Percentiles rank a stretch among this genome's conserved stretches.
phyloP scores from a whole-genome alignment of 1,140 invertebrate genomes.

The Drosophila oshimai region DNA sequence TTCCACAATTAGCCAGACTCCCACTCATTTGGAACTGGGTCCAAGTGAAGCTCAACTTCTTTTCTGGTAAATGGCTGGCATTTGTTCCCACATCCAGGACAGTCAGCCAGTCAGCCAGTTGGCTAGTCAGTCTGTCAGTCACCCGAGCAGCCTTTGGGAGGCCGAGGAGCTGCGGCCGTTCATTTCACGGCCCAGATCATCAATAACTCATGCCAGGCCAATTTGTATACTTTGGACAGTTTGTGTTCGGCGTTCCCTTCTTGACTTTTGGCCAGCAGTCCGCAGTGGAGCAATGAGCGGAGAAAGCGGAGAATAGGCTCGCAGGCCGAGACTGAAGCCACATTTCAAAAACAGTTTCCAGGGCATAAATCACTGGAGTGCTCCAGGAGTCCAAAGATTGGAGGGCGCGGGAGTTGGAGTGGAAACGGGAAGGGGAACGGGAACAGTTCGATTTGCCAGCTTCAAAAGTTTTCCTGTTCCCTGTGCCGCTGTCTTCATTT shows the following conservation, averaged over 20 bases:
- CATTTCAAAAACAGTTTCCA: constrained; percentile 80
- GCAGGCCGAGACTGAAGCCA: constrained; percentile 56
- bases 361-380: constrained; percentile 78
- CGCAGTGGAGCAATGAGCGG: constrained; percentile 46
- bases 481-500: constrained; percentile 3
- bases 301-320: constrained; percentile 27
- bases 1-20: constrained; percentile 48
- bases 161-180: constrained; percentile 51
- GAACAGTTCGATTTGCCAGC: constrained; percentile 65
- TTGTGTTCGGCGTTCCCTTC: constrained; percentile 54
- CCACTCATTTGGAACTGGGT: constrained; percentile 22
- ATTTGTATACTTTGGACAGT: constrained; percentile 80
- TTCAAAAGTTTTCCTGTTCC: constrained; percentile 33
- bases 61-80: constrained; percentile 58
- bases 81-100: constrained; percentile 60
- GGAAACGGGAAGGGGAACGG: neutral
- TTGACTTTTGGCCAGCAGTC: constrained; percentile 65
- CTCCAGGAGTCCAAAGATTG: constrained; percentile 37
- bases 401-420: neutral
- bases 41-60: constrained; percentile 34
- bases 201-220: constrained; percentile 78
- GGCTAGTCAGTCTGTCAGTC: constrained; percentile 23
- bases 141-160: neutral
- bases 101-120: constrained; percentile 33
- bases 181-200: constrained; percentile 76